These are phyloP conservation scores for Tetranychus cinnabarinus DNA, from an alignment of 1,140 invertebrate genomes.

Conservation along the genomic window DNA sequence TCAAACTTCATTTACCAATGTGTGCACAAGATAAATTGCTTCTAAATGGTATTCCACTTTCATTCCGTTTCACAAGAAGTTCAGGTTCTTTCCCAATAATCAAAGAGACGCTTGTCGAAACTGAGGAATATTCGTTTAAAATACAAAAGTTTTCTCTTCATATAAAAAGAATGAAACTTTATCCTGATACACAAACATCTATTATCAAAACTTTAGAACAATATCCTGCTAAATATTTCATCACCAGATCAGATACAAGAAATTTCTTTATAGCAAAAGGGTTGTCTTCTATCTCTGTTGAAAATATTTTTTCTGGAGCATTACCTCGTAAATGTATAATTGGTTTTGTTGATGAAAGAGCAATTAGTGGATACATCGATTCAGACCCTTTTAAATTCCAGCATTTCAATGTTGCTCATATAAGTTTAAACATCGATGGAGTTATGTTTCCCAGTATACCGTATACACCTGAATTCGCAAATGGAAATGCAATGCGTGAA, in stretches of 20 bases:
- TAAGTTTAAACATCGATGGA: neutral
- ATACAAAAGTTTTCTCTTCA: neutral
- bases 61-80: neutral
- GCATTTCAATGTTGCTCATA: neutral
- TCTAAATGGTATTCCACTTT: neutral
- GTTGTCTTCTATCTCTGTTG: neutral
- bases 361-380: neutral
- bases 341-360: neutral
- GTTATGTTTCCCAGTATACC: neutral
- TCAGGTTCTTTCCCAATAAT: neutral
- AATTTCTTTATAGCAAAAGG: neutral
- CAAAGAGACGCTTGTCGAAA: neutral
- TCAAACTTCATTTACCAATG: neutral
- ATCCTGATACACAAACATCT: neutral
- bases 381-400: neutral
- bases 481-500: neutral
- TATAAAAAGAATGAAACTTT: neutral
- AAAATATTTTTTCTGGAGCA: neutral
- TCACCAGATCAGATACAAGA: neutral
- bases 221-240: neutral
- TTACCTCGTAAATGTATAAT: neutral
- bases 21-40: neutral
- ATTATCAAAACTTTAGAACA: neutral
- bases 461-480: neutral
- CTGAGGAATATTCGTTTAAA: neutral